phyloP scores from a whole-genome alignment of 2,797 vertebrate genomes.

The Helostoma temminkii region DNA sequence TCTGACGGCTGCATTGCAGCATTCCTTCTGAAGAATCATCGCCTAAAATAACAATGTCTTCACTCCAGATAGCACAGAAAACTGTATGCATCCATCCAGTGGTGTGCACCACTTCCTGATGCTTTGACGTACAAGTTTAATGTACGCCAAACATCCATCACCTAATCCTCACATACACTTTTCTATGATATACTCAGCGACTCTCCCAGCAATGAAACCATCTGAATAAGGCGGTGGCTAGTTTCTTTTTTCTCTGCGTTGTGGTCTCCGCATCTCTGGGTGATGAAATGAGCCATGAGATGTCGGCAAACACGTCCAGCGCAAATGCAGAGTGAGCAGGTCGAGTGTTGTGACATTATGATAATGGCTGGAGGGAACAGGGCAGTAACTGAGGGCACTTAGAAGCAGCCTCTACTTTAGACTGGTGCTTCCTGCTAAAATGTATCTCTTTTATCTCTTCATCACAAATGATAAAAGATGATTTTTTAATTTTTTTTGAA shows the following conservation, averaged over 20 bases:
- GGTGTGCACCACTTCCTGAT: slow-evolving; percentile 7
- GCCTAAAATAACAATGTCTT: slow-evolving; percentile 70
- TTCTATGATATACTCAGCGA: slow-evolving; percentile 63
- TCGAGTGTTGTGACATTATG: slow-evolving; percentile 43
- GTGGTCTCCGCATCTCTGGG: slow-evolving; percentile 11
- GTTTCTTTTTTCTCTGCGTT: slow-evolving; percentile 6
- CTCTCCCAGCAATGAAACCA: slow-evolving; percentile 41
- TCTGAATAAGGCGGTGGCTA: slow-evolving; percentile 43
- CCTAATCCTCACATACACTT: slow-evolving; percentile 5
- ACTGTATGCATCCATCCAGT: background rate
- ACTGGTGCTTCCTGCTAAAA: background rate
- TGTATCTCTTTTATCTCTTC: too few relatives aligned
- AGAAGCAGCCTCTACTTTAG: background rate
- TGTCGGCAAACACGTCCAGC: slow-evolving; percentile 47
- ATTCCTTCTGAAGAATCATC: slow-evolving; percentile 56
- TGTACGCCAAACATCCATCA: slow-evolving; percentile 26
- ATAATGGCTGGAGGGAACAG: slow-evolving; percentile 23
- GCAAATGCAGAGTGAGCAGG: slow-evolving; percentile 11
- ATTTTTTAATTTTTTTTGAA: too few relatives aligned
- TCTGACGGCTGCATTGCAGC: slow-evolving; percentile 73
- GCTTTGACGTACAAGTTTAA: slow-evolving; percentile 33
- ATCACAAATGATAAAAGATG: too few relatives aligned
- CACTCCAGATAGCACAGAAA: slow-evolving; percentile 8
- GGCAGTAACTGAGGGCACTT: slow-evolving; percentile 4
- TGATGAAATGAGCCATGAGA: slow-evolving; percentile 55